Conservation (phyloP, 2,888 invertebrate genomes). For the Gisinianus flammeolus region DNA sequence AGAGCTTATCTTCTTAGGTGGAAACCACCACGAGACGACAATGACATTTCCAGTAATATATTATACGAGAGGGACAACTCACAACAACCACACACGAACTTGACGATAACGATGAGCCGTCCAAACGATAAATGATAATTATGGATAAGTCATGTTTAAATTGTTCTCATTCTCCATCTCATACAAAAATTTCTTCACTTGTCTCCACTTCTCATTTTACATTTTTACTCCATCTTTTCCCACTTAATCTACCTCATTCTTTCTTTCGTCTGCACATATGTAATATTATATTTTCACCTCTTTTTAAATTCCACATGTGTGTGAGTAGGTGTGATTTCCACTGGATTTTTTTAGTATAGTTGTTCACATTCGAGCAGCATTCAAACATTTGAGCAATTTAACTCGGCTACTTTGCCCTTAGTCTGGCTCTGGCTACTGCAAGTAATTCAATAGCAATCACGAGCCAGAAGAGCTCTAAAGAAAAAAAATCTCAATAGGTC, state of each 20-base stretch:
- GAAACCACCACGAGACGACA: too few species aligned
- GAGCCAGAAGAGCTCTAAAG: neutral
- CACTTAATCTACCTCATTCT: too few species aligned
- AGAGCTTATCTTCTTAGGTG: too few species aligned
- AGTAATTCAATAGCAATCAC: neutral
- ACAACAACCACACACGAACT: constrained; percentile 24
- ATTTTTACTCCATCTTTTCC: neutral
- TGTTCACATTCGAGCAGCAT: neutral
- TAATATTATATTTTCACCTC: neutral
- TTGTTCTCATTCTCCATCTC: neutral
- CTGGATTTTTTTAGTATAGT: neutral
- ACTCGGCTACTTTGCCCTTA: too few species aligned
- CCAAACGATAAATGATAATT: constrained; percentile 32
- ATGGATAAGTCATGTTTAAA: constrained; percentile 27
- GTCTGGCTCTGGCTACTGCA: neutral
- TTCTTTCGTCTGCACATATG: too few species aligned
- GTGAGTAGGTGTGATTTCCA: neutral
- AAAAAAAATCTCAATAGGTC: constrained; percentile 1
- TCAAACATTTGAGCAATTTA: neutral
- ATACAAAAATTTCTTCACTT: constrained; percentile 30
- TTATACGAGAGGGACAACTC: neutral
- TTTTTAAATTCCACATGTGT: neutral
- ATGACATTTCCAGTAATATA: too few species aligned
- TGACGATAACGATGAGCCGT: constrained; percentile 27
- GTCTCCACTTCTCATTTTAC: constrained; percentile 7